Evolutionary conservation across 1,140 invertebrate genomes (phyloP), one percentile per base, ranked within the genome.

Genomic region (Hestina assimilis): DNA sequence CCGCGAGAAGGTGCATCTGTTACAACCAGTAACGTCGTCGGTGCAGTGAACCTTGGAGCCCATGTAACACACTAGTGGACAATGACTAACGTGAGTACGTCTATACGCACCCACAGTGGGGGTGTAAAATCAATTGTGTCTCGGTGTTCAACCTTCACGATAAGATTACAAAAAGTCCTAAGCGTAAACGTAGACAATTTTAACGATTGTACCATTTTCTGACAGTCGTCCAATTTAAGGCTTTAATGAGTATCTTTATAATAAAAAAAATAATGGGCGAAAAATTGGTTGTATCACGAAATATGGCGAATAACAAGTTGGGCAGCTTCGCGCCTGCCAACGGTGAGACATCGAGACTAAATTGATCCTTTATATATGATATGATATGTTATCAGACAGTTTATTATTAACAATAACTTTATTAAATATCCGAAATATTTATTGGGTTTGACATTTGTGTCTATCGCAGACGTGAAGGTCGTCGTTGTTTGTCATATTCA

Each of bases 121-220:
- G 56, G 58, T 52, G 60, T 64, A 62, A 55, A 65, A 53, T 66
- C 54, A 67, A 70, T 70, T 64, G 63, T 56, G 43, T 28, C 40
- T 38, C 53, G 6, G n/a, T 41, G 23, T 53, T 42, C 21, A 15
- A 35, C 28, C 20, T 28, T 31, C 26, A 42, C 26, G 20, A 45
- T 29, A 21, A 29, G 21, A 38, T 41, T 9, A 17, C 9, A 38
- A 35, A 38, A 38, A 14, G 15, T 38, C 50, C 41, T 47, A 29
- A 21, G 11, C 47, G 14, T 24, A 59, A 12, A 33, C 20, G 33
- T 54, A 65, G 66, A 66, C 55, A 55, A 48, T 42, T 72, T 53
- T 80, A 83, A 80, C 75, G 81, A 84, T 84, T 79, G 70, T 24
- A 19, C 62, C 69, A 65, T 71, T 75, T 77, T 70, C 66, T 62